Evolutionary conservation across 2,888 invertebrate species (phyloP).

Genomic region (Criorhina ranunculi): DNA sequence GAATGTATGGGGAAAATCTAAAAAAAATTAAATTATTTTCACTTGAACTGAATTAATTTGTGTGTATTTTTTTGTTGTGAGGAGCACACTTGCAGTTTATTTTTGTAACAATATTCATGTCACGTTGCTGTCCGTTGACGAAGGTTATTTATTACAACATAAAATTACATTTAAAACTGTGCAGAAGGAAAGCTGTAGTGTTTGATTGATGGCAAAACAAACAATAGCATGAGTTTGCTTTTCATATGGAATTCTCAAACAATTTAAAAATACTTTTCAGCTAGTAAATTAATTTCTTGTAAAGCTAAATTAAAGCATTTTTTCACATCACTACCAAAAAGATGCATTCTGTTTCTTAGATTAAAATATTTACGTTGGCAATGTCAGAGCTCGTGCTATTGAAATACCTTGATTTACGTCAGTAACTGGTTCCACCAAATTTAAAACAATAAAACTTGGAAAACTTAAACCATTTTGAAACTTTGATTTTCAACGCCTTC

Average conservation of each 20-base stretch:
- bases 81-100: constrained; percentile 55
- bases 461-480: too few relatives aligned
- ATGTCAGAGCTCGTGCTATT: too few relatives aligned
- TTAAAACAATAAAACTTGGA: too few relatives aligned
- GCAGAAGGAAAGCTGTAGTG: constrained; percentile 38
- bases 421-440: too few relatives aligned
- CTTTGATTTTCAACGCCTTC: too few relatives aligned
- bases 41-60: constrained; percentile 68
- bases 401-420: too few relatives aligned
- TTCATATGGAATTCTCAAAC: constrained; percentile 34
- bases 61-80: constrained; percentile 13
- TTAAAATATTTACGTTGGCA: too few relatives aligned
- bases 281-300: neutral
- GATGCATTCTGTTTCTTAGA: too few relatives aligned
- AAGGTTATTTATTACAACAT: constrained; percentile 65
- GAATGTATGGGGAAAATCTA: constrained; percentile 32
- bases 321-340: too few relatives aligned
- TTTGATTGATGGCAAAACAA: constrained; percentile 45
- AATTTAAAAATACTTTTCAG: constrained; percentile 20
- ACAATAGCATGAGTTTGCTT: constrained; percentile 22
- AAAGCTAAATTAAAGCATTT: neutral
- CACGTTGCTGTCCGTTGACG: constrained; percentile 55
- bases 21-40: constrained; percentile 16
- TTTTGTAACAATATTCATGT: constrained; percentile 53
- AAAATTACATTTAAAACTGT: constrained; percentile 51